Conservation (phyloP, 1,140 invertebrate species). For the Coptotermes formosanus region DNA sequence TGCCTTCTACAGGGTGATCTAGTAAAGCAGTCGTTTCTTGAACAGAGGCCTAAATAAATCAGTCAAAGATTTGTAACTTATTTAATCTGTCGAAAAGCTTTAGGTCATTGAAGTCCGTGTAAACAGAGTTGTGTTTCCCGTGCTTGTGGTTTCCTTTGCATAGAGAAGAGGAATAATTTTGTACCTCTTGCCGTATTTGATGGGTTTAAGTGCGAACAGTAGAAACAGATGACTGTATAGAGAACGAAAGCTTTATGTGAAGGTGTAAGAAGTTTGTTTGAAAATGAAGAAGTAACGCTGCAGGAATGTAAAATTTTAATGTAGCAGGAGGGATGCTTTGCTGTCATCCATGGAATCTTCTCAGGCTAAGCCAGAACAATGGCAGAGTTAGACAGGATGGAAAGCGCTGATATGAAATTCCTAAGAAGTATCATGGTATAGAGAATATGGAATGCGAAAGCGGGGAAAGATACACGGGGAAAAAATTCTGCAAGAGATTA, state of each 20-base stretch:
- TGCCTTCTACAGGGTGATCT: too few species aligned
- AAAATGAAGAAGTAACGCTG: not conserved
- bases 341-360: not conserved
- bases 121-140: too few species aligned
- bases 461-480: not conserved
- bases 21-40: too few species aligned
- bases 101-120: too few species aligned
- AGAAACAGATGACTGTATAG: not conserved
- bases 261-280: conserved; percentile 10
- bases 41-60: too few species aligned
- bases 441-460: not conserved
- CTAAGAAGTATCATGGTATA: not conserved
- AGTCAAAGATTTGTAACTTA: too few species aligned
- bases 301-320: conserved; percentile 15
- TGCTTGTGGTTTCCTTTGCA: not conserved
- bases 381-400: not conserved
- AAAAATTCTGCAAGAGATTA: not conserved
- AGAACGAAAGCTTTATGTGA: not conserved
- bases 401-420: conserved; percentile 8
- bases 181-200: not conserved
- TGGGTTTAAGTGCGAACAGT: not conserved
- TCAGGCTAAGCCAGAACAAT: not conserved
- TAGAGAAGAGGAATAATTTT: not conserved
- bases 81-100: too few species aligned
- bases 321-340: not conserved